Evolutionary conservation across 2,797 vertebrate species (phyloP).

Genomic region (Macroramphosus scolopax): DNA sequence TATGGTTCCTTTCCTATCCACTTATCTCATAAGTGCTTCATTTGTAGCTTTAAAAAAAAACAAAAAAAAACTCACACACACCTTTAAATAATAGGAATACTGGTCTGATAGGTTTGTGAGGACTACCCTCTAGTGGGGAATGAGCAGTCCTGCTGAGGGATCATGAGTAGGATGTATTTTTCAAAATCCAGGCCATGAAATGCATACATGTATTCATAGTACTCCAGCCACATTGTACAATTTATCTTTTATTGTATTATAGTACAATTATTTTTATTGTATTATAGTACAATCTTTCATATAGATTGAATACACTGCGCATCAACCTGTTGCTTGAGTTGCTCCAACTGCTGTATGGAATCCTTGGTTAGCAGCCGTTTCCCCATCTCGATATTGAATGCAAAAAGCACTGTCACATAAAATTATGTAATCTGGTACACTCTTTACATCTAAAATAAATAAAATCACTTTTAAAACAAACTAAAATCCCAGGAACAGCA

Average conservation of each 20-base stretch:
- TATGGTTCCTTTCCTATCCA: no score
- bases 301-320: conserved; percentile 56
- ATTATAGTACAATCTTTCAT: conserved; percentile 58
- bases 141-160: conserved; percentile 5
- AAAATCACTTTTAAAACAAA: conserved; percentile 54
- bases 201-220: conserved; percentile 1
- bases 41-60: no score
- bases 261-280: conserved; percentile 63
- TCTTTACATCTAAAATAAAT: conserved; percentile 68
- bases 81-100: no score
- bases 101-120: conserved; percentile 19
- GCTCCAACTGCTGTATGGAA: conserved; percentile 33
- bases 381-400: conserved; percentile 34
- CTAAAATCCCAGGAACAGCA: conserved; percentile 40
- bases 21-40: no score
- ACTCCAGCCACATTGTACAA: conserved; percentile 30
- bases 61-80: no score
- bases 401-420: conserved; percentile 43
- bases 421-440: conserved; percentile 40
- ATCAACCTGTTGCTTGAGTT: conserved; percentile 58
- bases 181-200: neutral
- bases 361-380: conserved; percentile 29
- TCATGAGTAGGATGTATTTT: neutral
- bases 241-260: conserved; percentile 58
- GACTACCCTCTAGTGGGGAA: conserved; percentile 69